Conservation (phyloP, 2,888 invertebrate genomes). For the Drosophila pegasa region DNA sequence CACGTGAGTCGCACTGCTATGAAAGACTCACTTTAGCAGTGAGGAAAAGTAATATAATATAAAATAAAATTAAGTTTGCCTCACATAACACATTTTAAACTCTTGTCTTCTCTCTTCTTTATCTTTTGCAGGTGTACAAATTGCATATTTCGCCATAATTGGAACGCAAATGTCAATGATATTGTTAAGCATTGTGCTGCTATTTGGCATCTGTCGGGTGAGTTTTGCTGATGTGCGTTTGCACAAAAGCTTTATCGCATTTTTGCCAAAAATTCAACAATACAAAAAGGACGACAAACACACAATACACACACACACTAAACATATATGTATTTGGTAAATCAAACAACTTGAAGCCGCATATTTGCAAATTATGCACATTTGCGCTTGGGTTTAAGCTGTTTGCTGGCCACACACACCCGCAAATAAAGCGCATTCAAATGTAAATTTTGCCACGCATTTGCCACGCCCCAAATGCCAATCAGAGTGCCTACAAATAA, state of each 20-base stretch:
- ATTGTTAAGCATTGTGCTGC: slow-evolving; percentile 89
- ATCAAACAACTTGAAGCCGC: slow-evolving; percentile 51
- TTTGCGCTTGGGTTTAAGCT: slow-evolving; percentile 52
- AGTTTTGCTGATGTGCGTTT: slow-evolving; percentile 80
- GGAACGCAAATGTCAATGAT: slow-evolving; percentile 92
- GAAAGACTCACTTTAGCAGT: not conserved
- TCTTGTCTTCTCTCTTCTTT: slow-evolving; percentile 63
- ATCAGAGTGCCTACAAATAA: not conserved
- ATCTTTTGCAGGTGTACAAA: slow-evolving; percentile 90
- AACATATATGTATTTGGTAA: slow-evolving; percentile 10
- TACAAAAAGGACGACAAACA: slow-evolving; percentile 23
- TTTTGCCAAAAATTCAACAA: slow-evolving; percentile 34
- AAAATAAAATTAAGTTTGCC: not conserved
- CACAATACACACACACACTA: slow-evolving; percentile 5
- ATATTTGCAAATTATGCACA: slow-evolving; percentile 61
- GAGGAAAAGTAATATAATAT: not conserved
- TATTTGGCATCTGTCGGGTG: slow-evolving; percentile 91
- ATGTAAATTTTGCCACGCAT: slow-evolving; percentile 57
- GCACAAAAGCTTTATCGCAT: slow-evolving; percentile 38
- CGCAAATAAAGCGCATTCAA: slow-evolving; percentile 63
- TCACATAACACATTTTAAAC: not conserved
- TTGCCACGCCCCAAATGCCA: not conserved
- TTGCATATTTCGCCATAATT: slow-evolving; percentile 92
- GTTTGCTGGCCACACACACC: slow-evolving; percentile 45
- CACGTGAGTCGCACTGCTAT: not conserved